phyloP scores from a whole-genome alignment of 1,140 invertebrate species.

The Bombus waltoni region DNA sequence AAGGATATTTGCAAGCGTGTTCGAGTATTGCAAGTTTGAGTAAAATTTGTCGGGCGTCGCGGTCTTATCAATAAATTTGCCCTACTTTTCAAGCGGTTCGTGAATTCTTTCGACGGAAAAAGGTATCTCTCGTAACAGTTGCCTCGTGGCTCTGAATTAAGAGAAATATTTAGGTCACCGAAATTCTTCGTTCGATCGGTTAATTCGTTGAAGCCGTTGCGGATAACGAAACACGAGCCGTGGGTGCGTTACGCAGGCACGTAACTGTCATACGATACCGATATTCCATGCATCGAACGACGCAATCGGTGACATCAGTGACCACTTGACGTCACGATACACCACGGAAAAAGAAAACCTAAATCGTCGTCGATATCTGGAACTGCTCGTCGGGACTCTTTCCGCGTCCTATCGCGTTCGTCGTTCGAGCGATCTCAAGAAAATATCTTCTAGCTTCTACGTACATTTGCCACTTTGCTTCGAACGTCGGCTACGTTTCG shows the following conservation, averaged over 20 bases:
- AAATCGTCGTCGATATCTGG: too few species aligned
- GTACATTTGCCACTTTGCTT: too few species aligned
- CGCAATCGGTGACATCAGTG: conserved; percentile 57
- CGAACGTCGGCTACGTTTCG: too few species aligned
- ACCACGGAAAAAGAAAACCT: too few species aligned
- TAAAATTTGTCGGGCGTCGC: too few species aligned
- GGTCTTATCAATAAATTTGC: background rate
- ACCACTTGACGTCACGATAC: conserved; percentile 37
- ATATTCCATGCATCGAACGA: conserved; percentile 31
- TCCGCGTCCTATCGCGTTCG: background rate
- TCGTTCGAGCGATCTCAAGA: background rate
- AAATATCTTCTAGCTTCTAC: too few species aligned
- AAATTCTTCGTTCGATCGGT: background rate
- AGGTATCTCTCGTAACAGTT: too few species aligned
- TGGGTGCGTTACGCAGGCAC: background rate
- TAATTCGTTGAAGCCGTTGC: background rate
- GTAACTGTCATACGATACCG: conserved; percentile 31
- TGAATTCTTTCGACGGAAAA: too few species aligned
- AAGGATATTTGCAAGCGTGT: background rate
- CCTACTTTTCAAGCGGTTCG: too few species aligned
- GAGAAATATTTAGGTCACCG: background rate
- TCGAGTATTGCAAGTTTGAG: too few species aligned
- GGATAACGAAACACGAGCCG: background rate
- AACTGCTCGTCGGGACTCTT: background rate
- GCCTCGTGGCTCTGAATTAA: background rate